phyloP scores from a whole-genome alignment of 2,888 invertebrate species.

The Tetrapedia diversipes region DNA sequence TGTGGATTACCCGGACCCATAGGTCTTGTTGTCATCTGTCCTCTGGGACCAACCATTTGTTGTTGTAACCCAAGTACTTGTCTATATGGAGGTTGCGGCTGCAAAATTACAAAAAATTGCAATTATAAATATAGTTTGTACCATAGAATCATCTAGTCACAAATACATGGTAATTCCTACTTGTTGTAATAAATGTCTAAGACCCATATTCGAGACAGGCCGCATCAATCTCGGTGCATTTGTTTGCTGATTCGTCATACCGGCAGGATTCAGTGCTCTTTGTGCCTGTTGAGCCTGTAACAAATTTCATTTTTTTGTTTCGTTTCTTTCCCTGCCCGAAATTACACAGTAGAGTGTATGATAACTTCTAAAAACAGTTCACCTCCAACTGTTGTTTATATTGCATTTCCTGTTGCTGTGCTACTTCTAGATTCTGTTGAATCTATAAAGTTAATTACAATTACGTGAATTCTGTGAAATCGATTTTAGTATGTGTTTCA shows the following conservation, averaged over 20 bases:
- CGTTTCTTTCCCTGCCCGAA: neutral
- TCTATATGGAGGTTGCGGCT: slow-evolving; percentile 89
- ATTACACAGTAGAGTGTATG: slow-evolving; percentile 12
- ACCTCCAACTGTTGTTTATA: slow-evolving; percentile 90
- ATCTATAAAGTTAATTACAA: slow-evolving; percentile 80
- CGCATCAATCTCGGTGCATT: slow-evolving; percentile 88
- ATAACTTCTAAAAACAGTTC: slow-evolving; percentile 69
- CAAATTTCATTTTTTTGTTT: slow-evolving; percentile 11
- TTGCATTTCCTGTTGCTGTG: slow-evolving; percentile 92
- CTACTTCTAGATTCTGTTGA: slow-evolving; percentile 88
- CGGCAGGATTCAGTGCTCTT: slow-evolving; percentile 77
- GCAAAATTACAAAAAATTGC: slow-evolving; percentile 37
- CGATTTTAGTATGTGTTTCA: neutral
- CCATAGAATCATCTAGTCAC: neutral
- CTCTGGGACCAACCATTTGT: slow-evolving; percentile 83
- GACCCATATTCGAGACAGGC: slow-evolving; percentile 91
- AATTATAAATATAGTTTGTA: neutral
- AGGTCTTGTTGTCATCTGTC: slow-evolving; percentile 82
- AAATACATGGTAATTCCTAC: slow-evolving; percentile 79
- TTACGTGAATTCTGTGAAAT: slow-evolving; percentile 19
- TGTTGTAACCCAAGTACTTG: slow-evolving; percentile 85
- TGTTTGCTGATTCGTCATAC: slow-evolving; percentile 81
- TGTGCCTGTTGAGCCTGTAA: slow-evolving; percentile 81
- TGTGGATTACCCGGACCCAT: slow-evolving; percentile 81
- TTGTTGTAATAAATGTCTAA: slow-evolving; percentile 91